Evolutionary conservation across 2,113 vertebrate genomes (phyloP), one percentile per base, ranked within the genome.

Genomic region (Vicugna pacos): DNA sequence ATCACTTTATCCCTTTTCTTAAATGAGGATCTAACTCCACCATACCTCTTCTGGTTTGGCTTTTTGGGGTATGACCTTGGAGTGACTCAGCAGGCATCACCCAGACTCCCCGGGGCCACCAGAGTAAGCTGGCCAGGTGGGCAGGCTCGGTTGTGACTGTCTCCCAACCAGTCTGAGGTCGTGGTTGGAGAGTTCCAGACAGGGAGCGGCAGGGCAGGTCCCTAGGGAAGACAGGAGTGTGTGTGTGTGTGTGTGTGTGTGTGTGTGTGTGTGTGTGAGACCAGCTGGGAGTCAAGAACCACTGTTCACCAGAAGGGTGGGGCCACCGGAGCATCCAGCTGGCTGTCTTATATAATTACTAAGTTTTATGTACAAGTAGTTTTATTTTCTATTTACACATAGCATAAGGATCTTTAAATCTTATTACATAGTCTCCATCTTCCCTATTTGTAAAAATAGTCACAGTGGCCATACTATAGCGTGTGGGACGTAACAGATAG

Each of bases 161-260:
- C 70, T 92, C 35, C 69, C 86, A 50, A 69, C 17, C 76, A 65
- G 73, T 30, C 85, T 94, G 97, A 97, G 96, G 92, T 97, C 65
- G 4, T 7, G 81, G 82, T 67, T 72, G 32, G 81, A 50, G 54
- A 30, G 12, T 38, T 82, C 86, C 85, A 96, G 93, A 97, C 77
- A 58, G 91, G 91, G 93, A 86, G 89, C 0, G 1, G 85, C 82
- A 24, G 88, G 89, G 58, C 79, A 77, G 88, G 81, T 54, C 65
- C 5, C 48, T 32, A 0, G 1, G 92, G 62, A 89, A 82, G 46
- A 95, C 85, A 16, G 42, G 30, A 50, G 46, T 2, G 4, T 89
- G 54, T 85, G 54, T 81, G n/a, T 38, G 38, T 38, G 38, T 42
- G 38, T 42, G 38, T 42, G 38, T 38, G 38, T 38, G 38, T 42